Conservation (phyloP, 2,113 vertebrate genomes). For the Chamaetylas fuelleborni region DNA sequence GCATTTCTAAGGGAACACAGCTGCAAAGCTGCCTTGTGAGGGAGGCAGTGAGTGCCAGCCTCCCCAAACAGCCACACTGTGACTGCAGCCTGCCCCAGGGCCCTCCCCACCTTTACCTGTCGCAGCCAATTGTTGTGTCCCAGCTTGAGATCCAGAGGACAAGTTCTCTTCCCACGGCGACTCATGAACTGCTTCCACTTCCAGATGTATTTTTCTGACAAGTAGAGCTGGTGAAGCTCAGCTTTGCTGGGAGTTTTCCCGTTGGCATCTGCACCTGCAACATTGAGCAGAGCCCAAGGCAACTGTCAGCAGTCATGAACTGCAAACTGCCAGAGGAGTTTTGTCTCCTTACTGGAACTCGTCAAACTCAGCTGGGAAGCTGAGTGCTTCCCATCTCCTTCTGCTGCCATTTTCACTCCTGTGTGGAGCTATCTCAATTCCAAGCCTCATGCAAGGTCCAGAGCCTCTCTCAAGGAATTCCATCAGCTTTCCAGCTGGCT, state of each 20-base stretch:
- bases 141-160: slow-evolving; percentile 89
- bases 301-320: not conserved
- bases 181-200: slow-evolving; percentile 97
- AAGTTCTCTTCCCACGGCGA: slow-evolving; percentile 81
- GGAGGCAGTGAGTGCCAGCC: not conserved
- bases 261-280: slow-evolving; percentile 75
- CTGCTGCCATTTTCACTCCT: not conserved
- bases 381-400: not conserved
- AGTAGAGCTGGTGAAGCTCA: slow-evolving; percentile 88
- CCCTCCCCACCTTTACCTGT: slow-evolving; percentile 74
- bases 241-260: slow-evolving; percentile 86
- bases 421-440: not conserved
- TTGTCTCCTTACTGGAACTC: not conserved
- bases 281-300: not conserved
- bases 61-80: not conserved
- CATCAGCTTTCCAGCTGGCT: not conserved
- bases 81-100: not conserved
- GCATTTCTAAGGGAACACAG: not conserved
- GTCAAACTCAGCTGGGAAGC: not conserved
- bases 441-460: not conserved
- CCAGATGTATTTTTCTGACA: slow-evolving; percentile 95
- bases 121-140: slow-evolving; percentile 98
- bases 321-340: not conserved
- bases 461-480: not conserved
- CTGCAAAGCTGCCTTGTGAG: not conserved